Conservation (phyloP, 1,140 invertebrate genomes). For the Hyphantria cunea region DNA sequence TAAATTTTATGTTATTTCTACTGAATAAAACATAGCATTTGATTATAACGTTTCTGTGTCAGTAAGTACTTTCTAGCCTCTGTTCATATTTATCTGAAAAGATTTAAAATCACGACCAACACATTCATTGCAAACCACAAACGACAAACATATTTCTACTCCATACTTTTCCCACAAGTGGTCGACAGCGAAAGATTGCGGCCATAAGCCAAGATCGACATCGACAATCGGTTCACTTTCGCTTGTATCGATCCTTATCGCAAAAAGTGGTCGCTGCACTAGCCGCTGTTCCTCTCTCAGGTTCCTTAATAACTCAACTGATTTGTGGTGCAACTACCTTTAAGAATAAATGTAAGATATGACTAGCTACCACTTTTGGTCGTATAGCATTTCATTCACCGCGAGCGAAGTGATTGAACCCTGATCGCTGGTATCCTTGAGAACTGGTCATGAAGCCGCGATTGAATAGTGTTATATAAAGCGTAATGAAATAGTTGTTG, state of each 20-base stretch:
- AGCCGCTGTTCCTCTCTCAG: conserved; percentile 45
- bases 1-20: no score
- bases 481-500: conserved; percentile 35
- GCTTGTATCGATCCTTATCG: conserved; percentile 64
- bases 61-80: no score
- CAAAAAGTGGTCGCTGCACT: conserved; percentile 54
- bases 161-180: conserved; percentile 26
- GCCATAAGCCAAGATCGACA: conserved; percentile 54
- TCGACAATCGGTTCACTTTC: conserved; percentile 69
- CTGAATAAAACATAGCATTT: no score
- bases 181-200: conserved; percentile 34
- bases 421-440: conserved; percentile 65
- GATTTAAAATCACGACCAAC: conserved; percentile 1
- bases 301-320: conserved; percentile 45
- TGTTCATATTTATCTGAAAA: background rate
- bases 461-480: conserved; percentile 51
- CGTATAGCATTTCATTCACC: conserved; percentile 67
- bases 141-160: conserved; percentile 24
- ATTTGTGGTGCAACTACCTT: conserved; percentile 26
- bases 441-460: conserved; percentile 59
- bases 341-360: conserved; percentile 6
- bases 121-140: conserved; percentile 2
- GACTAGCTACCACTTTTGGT: conserved; percentile 35
- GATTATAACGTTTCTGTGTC: no score
- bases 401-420: conserved; percentile 70